A percentile compares a stretch with the other conserved stretches of the same genome.
phyloP scores from a whole-genome alignment of 2,113 vertebrate species.

The Suncus etruscus region DNA sequence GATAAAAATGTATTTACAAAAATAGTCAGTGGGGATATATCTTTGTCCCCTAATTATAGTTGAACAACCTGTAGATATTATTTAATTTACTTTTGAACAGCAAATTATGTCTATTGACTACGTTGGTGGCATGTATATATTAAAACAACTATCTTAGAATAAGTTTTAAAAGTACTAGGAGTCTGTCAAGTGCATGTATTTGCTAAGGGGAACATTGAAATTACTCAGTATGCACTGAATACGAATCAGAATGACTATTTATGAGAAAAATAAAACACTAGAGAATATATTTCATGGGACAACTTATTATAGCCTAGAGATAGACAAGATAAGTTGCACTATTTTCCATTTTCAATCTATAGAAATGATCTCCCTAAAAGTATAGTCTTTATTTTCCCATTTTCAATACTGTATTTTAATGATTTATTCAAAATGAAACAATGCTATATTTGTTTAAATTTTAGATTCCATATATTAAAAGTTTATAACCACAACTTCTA shows the following conservation, averaged over 20 bases:
- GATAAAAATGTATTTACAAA: slow-evolving; percentile 34
- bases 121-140: background rate
- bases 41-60: background rate
- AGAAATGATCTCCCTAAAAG: no score
- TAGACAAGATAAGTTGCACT: slow-evolving; percentile 24
- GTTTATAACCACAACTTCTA: slow-evolving; percentile 49
- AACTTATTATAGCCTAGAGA: slow-evolving; percentile 43
- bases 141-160: slow-evolving; percentile 36
- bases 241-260: slow-evolving; percentile 15
- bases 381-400: background rate
- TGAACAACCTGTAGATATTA: background rate
- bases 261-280: slow-evolving; percentile 47
- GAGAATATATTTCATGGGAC: slow-evolving; percentile 27
- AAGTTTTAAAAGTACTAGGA: background rate
- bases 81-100: slow-evolving; percentile 6
- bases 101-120: background rate
- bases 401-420: slow-evolving; percentile 65
- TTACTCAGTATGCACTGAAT: slow-evolving; percentile 42
- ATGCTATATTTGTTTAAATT: slow-evolving; percentile 48
- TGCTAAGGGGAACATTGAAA: slow-evolving; percentile 24
- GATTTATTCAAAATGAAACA: slow-evolving; percentile 72
- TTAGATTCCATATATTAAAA: slow-evolving; percentile 56
- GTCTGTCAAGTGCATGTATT: background rate
- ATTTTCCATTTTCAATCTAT: slow-evolving; percentile 41
- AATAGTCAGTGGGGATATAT: background rate